These are phyloP conservation scores for Tetramorium simillimum DNA, from an alignment of 1,140 invertebrate genomes.

Conservation along the genomic window DNA sequence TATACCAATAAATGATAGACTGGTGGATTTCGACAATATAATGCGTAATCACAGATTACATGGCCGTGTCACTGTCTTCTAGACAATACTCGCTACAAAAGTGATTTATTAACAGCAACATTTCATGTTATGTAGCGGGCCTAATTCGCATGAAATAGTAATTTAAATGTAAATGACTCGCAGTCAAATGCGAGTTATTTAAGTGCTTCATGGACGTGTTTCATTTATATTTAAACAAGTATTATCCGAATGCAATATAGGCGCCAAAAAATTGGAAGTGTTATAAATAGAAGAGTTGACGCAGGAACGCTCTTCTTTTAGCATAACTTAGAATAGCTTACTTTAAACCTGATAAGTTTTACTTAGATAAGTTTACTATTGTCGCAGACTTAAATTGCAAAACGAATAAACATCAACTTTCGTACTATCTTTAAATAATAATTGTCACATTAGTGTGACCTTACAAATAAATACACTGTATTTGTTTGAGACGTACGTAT, in stretches of 20 bases:
- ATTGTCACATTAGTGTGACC: not conserved
- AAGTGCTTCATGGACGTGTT: conserved; percentile 28
- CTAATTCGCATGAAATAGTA: conserved; percentile 45
- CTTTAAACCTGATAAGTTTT: conserved; percentile 24
- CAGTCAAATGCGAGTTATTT: conserved; percentile 7
- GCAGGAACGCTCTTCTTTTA: not conserved
- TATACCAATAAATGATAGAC: conserved; percentile 19
- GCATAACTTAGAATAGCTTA: not conserved
- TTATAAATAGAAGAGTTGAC: conserved; percentile 8
- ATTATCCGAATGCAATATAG: not conserved
- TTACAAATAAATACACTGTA: conserved; percentile 27
- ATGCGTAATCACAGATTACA: conserved; percentile 70
- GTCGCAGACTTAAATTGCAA: not conserved
- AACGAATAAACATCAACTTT: conserved; percentile 25
- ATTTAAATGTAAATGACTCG: conserved; percentile 29
- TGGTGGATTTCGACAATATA: conserved; percentile 55
- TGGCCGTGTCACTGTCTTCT: conserved; percentile 57
- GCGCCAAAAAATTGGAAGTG: not conserved
- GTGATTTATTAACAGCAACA: conserved; percentile 42
- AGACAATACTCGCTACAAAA: conserved; percentile 66
- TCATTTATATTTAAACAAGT: conserved; percentile 30
- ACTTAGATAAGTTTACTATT: conserved; percentile 12
- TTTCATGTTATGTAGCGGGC: conserved; percentile 24
- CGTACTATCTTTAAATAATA: not conserved
- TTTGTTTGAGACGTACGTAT: not conserved